Base-by-base conservation (phyloP, 2,888 invertebrate genomes). In the Aspidiotus rigidus region DNA sequence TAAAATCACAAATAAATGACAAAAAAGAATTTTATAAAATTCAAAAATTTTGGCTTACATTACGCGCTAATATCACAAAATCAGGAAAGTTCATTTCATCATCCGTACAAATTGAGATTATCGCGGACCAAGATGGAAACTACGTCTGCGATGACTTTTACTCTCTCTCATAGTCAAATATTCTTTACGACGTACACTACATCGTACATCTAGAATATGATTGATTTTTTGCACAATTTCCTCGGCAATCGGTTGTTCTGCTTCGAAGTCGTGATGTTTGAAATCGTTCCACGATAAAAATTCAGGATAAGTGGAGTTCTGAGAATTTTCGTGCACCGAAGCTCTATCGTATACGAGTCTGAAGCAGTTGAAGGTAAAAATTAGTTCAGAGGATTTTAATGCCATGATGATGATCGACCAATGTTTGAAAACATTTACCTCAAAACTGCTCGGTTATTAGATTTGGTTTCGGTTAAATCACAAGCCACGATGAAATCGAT, bases 401-500 rank as follows among this genome's bases (percentile, higher is more conserved):
- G 49, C 56, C n/a, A 41, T 62, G 6, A 57, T 57, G 11, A 16
- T 11, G 10, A 53, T 17, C 39, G 17, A 1, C 42, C 10, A n/a
- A 13, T 40, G 6, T 54, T 40, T 6, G 7, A 16, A 9, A 13
- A 69, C 5, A 49, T n/a, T 40, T 16, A 75, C 75, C 74, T 74
- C 76, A 94, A 88, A 63, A 84, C 83, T 7, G 87, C 85, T 76
- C 87, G 87, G 60, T 79, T 79, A 76, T 83, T 83, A 28, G 85
- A 84, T 76, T 86, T 87, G n/a, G 84, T 83, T 75, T 92, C 92
- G 15, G 85, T 80, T 71, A 91, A 80, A 77, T 93, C 92, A 77
- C 94, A 94, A 81, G 88, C 88, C 0, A 90, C 94, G 70, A 95
- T 86, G 28, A 85, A 84, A 77, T 94, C 93, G 77, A 93, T 92